Base-by-base conservation (phyloP, 2,888 invertebrate genomes). In the Orgyia antiqua region DNA sequence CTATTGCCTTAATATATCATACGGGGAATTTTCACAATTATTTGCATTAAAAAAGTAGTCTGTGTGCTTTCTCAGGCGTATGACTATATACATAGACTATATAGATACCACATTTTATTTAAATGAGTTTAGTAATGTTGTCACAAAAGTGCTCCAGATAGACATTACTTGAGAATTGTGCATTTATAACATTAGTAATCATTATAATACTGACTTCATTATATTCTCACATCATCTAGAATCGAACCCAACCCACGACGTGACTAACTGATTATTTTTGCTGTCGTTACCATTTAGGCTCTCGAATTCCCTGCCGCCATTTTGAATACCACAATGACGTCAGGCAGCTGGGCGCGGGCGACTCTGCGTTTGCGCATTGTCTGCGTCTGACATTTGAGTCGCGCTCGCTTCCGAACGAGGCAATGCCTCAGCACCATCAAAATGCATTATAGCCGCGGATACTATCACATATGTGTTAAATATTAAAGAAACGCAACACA, bases 291-390 rank as follows among this genome's bases (percentile, higher is more conserved):
- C n/a, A 49, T 60, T 72, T 74, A 82, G 83, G 83, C 77, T 83
- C 80, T 83, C 83, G 69, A 70, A 86, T 84, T 82, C 83, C 80
- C 51, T 39, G 67, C 71, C 70, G 84, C 86, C 86, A 86, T 86
- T 76, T 84, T 86, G 82, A 84, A 86, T 86, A 80, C 80, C 82
- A 51, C 35, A 51, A 64, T 86, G 84, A 84, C 83, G 86, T 86
- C 83, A 84, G 72, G 62, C 54, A 58, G 63, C 65, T 73, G 77
- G 82, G 82, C 76, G 78, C 77, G 79, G 77, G 74, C 68, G 64
- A 64, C 53, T 55, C 62, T 61, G 73, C 75, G 76, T 73, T 52
- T 60, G 74, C 75, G 71, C 79, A 73, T 58, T 63, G 66, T 56
- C 59, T 43, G 57, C 31, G 45, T 34, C 57, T 73, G 68, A 74